Evolutionary conservation across 2,888 invertebrate species (phyloP).

Genomic region (Stenurella melanura): DNA sequence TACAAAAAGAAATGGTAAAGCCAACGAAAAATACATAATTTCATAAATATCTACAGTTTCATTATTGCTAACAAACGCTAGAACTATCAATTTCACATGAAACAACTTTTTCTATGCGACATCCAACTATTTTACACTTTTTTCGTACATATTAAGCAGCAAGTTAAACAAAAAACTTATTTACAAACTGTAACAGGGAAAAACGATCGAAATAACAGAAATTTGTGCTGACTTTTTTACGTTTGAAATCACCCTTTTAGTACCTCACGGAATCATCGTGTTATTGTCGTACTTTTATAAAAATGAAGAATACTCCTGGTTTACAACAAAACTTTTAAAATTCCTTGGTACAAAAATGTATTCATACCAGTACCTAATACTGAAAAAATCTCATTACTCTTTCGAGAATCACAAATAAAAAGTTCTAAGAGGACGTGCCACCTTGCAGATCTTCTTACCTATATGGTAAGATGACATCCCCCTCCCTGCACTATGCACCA

Average conservation of each 20-base stretch:
- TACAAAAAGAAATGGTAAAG: constrained; percentile 20
- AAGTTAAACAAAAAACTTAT: constrained; percentile 28
- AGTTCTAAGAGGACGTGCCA: not conserved
- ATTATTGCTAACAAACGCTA: constrained; percentile 59
- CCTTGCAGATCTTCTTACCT: no score
- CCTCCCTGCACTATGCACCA: no score
- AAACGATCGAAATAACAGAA: constrained; percentile 4
- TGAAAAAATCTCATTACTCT: no score
- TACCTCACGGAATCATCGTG: constrained; percentile 23
- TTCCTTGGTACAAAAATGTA: not conserved
- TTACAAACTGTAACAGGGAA: constrained; percentile 17
- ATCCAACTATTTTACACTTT: constrained; percentile 53
- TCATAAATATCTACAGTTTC: constrained; percentile 53
- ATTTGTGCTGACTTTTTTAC: constrained; percentile 36
- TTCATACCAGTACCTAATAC: not conserved
- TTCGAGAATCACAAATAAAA: no score
- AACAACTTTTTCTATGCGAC: constrained; percentile 60
- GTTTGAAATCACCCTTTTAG: constrained; percentile 15
- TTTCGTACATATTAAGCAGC: constrained; percentile 52
- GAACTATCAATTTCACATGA: constrained; percentile 54
- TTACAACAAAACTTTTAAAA: not conserved
- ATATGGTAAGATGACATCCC: no score
- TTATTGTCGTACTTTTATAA: constrained; percentile 31
- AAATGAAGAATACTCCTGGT: not conserved
- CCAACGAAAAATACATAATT: constrained; percentile 37